Percentiles rank a stretch among this genome's conserved stretches.
These are phyloP conservation scores for Colostygia pectinataria DNA, from an alignment of 2,888 invertebrate species.

Conservation along the genomic window DNA sequence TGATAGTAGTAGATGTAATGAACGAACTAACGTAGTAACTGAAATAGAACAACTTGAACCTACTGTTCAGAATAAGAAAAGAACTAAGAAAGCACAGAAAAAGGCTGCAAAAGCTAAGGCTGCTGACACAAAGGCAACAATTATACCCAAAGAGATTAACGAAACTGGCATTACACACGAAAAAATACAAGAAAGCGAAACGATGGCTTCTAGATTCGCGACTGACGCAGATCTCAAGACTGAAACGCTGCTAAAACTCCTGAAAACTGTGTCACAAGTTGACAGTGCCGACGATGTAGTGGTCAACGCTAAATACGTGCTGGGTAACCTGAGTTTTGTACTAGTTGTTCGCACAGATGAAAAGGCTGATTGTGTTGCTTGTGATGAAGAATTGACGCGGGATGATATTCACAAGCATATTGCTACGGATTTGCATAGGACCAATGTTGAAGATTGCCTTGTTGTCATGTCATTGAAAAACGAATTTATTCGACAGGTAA, in stretches of 20 bases:
- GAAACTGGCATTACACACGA: background rate
- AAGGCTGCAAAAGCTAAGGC: constrained; percentile 9
- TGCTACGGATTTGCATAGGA: constrained; percentile 9
- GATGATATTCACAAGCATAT: constrained; percentile 18
- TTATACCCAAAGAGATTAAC: background rate
- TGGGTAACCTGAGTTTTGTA: constrained; percentile 24
- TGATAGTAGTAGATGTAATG: background rate
- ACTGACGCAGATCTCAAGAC: constrained; percentile 1
- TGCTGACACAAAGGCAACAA: background rate
- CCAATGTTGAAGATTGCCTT: constrained; percentile 19
- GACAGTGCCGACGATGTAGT: constrained; percentile 15
- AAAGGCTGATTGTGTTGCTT: constrained; percentile 13
- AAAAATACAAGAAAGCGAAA: no score
- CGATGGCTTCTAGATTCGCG: background rate
- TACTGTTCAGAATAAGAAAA: background rate
- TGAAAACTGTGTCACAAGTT: constrained; percentile 13
- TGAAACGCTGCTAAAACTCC: constrained; percentile 3
- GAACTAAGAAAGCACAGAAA: constrained; percentile 11
- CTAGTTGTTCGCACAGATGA: background rate
- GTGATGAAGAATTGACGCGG: constrained; percentile 1
- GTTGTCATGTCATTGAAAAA: constrained; percentile 40
- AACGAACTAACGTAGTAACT: background rate
- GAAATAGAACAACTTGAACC: background rate
- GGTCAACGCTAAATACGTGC: constrained; percentile 16
- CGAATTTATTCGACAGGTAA: constrained; percentile 58